Conservation (phyloP, 2,888 invertebrate genomes). For the Oxystoma pomonae region DNA sequence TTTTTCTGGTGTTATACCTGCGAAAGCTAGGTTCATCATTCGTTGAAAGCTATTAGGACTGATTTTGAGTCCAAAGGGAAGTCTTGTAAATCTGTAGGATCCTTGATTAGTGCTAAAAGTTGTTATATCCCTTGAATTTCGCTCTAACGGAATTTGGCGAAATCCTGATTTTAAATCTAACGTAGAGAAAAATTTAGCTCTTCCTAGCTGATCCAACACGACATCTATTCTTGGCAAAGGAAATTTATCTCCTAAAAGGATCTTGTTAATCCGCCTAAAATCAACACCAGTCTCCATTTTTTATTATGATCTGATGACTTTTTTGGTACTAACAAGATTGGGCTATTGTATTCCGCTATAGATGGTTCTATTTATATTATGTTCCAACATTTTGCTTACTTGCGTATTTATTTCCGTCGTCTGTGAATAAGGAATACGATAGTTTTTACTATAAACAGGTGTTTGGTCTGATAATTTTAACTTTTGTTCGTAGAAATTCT, state of each 20-base stretch:
- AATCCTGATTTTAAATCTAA: slow-evolving; percentile 18
- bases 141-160: slow-evolving; percentile 14
- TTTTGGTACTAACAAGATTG: slow-evolving; percentile 29
- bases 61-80: slow-evolving; percentile 26
- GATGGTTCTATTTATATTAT: slow-evolving; percentile 24
- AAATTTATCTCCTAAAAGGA: neutral
- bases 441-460: slow-evolving; percentile 28
- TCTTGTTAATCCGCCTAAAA: too few species aligned
- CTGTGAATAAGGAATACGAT: slow-evolving; percentile 21
- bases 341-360: slow-evolving; percentile 27
- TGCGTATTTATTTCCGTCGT: slow-evolving; percentile 23
- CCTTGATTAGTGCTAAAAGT: slow-evolving; percentile 20
- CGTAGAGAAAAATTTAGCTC: slow-evolving; percentile 19
- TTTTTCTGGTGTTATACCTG: slow-evolving; percentile 24
- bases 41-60: slow-evolving; percentile 28
- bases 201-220: slow-evolving; percentile 7
- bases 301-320: slow-evolving; percentile 14
- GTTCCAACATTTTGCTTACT: slow-evolving; percentile 23
- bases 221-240: neutral
- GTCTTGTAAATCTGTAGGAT: slow-evolving; percentile 21
- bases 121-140: slow-evolving; percentile 17
- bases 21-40: slow-evolving; percentile 31
- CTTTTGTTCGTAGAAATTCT: slow-evolving; percentile 30
- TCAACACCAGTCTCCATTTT: slow-evolving; percentile 17
- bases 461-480: slow-evolving; percentile 18